These are phyloP conservation scores for Alethe castanea DNA, from an alignment of 2,113 vertebrate genomes.

Conservation along the genomic window DNA sequence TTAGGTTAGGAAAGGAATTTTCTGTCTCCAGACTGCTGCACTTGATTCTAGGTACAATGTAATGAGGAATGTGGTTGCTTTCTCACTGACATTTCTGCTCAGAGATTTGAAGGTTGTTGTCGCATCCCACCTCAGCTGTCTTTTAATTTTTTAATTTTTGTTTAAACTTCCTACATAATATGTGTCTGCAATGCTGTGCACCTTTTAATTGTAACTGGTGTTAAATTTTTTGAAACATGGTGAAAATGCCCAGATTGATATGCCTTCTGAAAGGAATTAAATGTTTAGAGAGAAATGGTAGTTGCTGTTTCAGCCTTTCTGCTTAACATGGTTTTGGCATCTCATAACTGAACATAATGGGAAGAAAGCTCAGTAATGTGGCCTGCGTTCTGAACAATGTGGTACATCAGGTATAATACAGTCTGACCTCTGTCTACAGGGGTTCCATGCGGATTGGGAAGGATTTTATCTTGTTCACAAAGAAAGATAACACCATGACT, in stretches of 20 bases:
- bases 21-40: not conserved
- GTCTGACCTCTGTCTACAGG: conserved; percentile 68
- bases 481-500: conserved; percentile 87
- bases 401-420: not conserved
- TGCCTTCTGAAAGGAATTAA: not conserved
- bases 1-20: not conserved
- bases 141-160: not conserved
- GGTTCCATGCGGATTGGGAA: conserved; percentile 98
- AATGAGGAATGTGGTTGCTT: not conserved
- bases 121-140: not conserved
- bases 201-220: not conserved
- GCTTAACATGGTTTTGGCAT: not conserved
- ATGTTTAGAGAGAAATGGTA: not conserved
- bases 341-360: not conserved
- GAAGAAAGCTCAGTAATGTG: not conserved
- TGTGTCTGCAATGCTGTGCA: fast-evolving
- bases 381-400: not conserved
- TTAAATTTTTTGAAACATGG: not conserved
- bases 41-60: not conserved
- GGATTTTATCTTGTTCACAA: conserved; percentile 97
- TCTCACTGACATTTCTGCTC: not conserved
- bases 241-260: not conserved
- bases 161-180: not conserved
- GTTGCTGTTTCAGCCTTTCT: not conserved
- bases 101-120: not conserved